Evolutionary conservation across 2,797 vertebrate species (phyloP).

Genomic region (Galago senegalensis): DNA sequence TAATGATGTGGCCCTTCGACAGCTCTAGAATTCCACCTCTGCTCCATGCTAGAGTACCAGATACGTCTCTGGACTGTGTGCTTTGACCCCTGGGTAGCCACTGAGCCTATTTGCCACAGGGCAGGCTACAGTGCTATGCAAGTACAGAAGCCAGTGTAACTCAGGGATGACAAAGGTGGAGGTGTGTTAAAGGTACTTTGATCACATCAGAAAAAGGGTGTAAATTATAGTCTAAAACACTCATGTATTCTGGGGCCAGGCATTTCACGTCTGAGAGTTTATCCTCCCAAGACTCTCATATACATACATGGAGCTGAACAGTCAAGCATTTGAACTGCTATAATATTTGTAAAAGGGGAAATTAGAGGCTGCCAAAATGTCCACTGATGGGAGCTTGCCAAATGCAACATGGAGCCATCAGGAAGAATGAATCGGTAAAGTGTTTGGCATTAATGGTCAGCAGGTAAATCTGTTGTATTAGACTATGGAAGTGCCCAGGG

Average conservation of each 20-base stretch:
- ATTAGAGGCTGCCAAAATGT: neutral
- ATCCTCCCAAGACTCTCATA: neutral
- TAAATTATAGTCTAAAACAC: neutral
- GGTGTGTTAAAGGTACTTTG: neutral
- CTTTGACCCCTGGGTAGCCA: rapidly evolving
- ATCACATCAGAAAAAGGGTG: neutral
- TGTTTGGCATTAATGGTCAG: constrained; percentile 52
- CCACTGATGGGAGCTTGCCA: neutral
- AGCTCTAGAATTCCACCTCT: neutral
- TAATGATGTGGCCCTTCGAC: rapidly evolving
- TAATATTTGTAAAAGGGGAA: constrained; percentile 18
- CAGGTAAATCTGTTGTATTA: constrained; percentile 49
- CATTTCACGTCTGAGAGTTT: constrained; percentile 24
- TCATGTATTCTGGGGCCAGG: neutral
- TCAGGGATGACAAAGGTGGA: neutral
- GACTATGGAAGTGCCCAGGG: neutral
- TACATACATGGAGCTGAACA: rapidly evolving
- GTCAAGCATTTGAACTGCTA: neutral
- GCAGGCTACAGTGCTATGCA: rapidly evolving
- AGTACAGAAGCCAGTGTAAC: too few species aligned
- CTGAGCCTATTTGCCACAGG: neutral
- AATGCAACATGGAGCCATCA: neutral
- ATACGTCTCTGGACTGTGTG: rapidly evolving
- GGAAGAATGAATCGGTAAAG: constrained; percentile 11
- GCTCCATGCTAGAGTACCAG: neutral